These are phyloP conservation scores for Drosophila macrospina DNA, from an alignment of 2,888 invertebrate species.

Conservation along the genomic window DNA sequence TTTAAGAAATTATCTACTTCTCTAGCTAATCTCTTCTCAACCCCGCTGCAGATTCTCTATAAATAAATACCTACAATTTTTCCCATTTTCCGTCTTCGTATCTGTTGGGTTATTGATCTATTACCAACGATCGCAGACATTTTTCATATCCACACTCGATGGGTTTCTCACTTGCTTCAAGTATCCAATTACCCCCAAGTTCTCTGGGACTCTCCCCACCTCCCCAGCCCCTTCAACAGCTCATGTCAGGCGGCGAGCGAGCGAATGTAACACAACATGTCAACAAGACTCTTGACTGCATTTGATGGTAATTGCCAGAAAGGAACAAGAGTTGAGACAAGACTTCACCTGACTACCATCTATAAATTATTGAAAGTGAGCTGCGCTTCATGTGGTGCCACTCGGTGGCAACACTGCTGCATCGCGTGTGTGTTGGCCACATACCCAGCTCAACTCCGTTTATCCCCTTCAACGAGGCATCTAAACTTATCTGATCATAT, in stretches of 20 bases:
- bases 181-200: constrained; percentile 75
- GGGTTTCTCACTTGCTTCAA: constrained; percentile 67
- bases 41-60: background rate
- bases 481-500: constrained; percentile 37
- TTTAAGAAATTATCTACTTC: background rate
- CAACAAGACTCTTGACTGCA: constrained; percentile 78
- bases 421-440: constrained; percentile 67
- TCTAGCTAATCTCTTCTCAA: background rate
- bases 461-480: background rate
- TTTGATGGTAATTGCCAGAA: constrained; percentile 77
- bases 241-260: constrained; percentile 29
- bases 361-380: constrained; percentile 77
- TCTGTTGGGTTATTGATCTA: constrained; percentile 57
- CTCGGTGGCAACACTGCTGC: constrained; percentile 56
- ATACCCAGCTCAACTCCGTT: constrained; percentile 13
- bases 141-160: constrained; percentile 68
- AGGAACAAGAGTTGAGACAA: constrained; percentile 58
- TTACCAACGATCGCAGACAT: constrained; percentile 54
- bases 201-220: background rate
- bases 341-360: constrained; percentile 79
- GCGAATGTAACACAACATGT: constrained; percentile 64
- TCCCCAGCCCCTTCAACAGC: constrained; percentile 3
- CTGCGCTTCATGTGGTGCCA: constrained; percentile 52
- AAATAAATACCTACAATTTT: too few relatives aligned
- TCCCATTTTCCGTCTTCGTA: background rate